Base-by-base conservation (phyloP, 2,797 vertebrate species). In the Percopsis omiscomaycus region DNA sequence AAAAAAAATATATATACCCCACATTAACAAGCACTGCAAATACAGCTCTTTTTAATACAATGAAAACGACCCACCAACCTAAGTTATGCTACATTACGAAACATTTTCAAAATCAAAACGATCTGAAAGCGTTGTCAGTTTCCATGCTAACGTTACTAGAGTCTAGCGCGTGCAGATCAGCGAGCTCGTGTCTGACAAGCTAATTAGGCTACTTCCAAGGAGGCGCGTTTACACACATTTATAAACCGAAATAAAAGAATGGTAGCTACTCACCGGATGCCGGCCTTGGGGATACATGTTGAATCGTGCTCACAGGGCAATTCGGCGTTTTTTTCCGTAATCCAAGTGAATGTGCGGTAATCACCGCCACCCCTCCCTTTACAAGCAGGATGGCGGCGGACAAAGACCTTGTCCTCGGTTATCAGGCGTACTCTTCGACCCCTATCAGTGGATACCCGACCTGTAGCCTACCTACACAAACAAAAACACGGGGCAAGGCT, bases 241-340 rank as follows among this genome's bases (percentile, higher is more conserved):
- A 80, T 79, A 81, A 49, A 56, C 28, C 37, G 55, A 74, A 75
- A 74, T 67, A 75, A 66, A 66, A 60, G 55, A 22, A 10, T 32
- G 29, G 12, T 55, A 53, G 57, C 80, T 84, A 93, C 95, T 95
- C 86, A 96, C 95, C 94, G 95, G 95, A 94, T 96, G 95, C 90
- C 95, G 93, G 93, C 95, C 95, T 92, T 96, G 95, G 82, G 95
- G 95, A 94, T 96, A 97, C 95, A 97, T 97, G 90, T 88, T 89
- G 86, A 77, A 74, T 85, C 82, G 80, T 83, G 82, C 65, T 68
- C 86, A 63, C 78, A 54, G 69, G 77, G 70, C 79, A 85, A 85
- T 86, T 68, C 73, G 73, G 68, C 61, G 77, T 78, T 51, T 49
- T 29, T 22, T 28, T 73, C 74, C 55, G 85, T 86, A 87, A 86